Conservation (phyloP, 2,797 vertebrate species). For the Lutjanus campechanus region DNA sequence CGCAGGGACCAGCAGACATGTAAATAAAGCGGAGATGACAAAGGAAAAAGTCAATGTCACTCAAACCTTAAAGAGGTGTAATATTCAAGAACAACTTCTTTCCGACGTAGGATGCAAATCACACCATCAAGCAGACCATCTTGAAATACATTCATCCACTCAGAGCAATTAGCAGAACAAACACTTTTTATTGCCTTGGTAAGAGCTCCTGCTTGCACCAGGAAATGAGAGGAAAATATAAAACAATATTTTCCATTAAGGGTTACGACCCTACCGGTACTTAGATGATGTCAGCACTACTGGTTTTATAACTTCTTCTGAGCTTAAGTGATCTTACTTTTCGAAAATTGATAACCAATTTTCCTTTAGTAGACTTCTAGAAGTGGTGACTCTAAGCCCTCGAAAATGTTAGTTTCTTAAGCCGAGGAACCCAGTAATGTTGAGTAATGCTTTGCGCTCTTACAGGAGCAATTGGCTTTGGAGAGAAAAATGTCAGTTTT, state of each 20-base stretch:
- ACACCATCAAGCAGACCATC: slow-evolving; percentile 78
- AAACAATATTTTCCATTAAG: slow-evolving; percentile 61
- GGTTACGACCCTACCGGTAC: slow-evolving; percentile 32
- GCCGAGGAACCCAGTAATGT: slow-evolving; percentile 9
- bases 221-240: slow-evolving; percentile 63
- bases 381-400: slow-evolving; percentile 6
- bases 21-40: slow-evolving; percentile 31
- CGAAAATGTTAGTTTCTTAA: background rate
- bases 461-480: slow-evolving; percentile 1
- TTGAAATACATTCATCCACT: slow-evolving; percentile 67
- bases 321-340: slow-evolving; percentile 33
- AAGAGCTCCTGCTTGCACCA: slow-evolving; percentile 64
- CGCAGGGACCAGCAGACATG: slow-evolving; percentile 9
- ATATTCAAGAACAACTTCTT: slow-evolving; percentile 81
- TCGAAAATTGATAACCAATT: slow-evolving; percentile 19
- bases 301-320: slow-evolving; percentile 43
- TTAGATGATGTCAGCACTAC: slow-evolving; percentile 53
- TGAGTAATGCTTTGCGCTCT: background rate
- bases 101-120: slow-evolving; percentile 85
- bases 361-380: background rate
- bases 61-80: background rate
- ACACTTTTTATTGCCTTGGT: slow-evolving; percentile 71
- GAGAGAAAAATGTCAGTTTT: slow-evolving; percentile 29
- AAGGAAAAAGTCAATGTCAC: slow-evolving; percentile 7
- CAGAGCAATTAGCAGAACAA: slow-evolving; percentile 85